Base-by-base conservation (phyloP, 2,888 invertebrate species). In the Thumatha senex region DNA sequence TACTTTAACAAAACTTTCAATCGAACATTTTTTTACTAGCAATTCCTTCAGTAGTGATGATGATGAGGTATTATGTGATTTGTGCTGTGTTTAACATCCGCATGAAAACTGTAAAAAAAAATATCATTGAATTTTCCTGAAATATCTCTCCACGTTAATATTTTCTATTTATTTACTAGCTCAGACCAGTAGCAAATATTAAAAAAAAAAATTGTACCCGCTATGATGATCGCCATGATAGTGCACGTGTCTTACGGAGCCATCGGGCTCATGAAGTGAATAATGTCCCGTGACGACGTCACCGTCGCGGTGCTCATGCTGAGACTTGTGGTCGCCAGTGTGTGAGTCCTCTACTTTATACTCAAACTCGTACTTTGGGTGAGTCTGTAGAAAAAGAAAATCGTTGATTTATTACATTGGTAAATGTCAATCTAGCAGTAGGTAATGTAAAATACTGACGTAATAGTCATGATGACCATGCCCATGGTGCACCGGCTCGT, bases 241-340 rank as follows among this genome's bases (percentile, higher is more conserved):
- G 62, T 91, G 86, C 10, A 92, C 91, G 29, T 87, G 84, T 61
- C 92, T 83, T 55, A 84, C 70, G 61, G 89, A 89, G 43, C 92
- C 92, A 50, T 88, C 90, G 29, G 92, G 84, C 61, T 92, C 86
- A 55, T 89, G 87, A 14, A 92, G 76, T 9, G 70, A 64, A 62
- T 71, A 74, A 51, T 70, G 62, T 7, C 74, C 74, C 44, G 72
- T 68, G 35, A 91, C 91, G n/a, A 73, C 74, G 63, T 92, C 91
- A 10, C 92, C 92, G 48, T 92, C 85, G 29, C 86, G 80, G 18
- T 70, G 67, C 68, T 92, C 92, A 53, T 89, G 86, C 68, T 48
- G 48, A 3, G 39, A 43, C 43, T 92, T 90, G 66, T 84, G 78
- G 72, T 92, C 92, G n/a, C 90, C 89, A 33, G 92, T 92, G 70